A percentile compares a stretch with the other conserved stretches of the same genome.
Conservation (phyloP, 2,797 vertebrate species). For the Gallirallus australis region DNA sequence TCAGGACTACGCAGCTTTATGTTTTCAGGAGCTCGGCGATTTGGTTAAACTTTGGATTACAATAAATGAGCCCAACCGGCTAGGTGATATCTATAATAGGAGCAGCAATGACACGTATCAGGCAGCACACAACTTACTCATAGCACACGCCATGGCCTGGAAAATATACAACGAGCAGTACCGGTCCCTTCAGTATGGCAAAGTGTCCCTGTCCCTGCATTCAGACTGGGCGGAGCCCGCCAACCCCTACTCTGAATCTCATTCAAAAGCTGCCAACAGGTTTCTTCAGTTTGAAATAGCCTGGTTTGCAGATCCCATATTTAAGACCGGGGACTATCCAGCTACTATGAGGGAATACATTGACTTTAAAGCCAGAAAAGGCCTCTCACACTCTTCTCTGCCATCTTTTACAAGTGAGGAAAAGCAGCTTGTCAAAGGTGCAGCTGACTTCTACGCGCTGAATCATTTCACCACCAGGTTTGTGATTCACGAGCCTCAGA, state of each 20-base stretch:
- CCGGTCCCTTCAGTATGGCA: conserved; percentile 76
- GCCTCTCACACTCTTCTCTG: conserved; percentile 76
- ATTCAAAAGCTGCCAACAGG: conserved; percentile 82
- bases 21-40: conserved; percentile 88
- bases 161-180: conserved; percentile 82
- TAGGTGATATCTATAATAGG: conserved; percentile 82
- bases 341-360: conserved; percentile 83
- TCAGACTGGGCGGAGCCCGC: conserved; percentile 94
- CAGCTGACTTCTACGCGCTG: conserved; percentile 90
- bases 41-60: conserved; percentile 94
- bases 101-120: conserved; percentile 79
- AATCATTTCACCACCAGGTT: conserved; percentile 96
- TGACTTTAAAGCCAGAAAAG: conserved; percentile 66
- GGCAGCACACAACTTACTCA: conserved; percentile 88
- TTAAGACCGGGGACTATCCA: conserved; percentile 86
- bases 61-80: conserved; percentile 93
- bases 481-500: conserved; percentile 79
- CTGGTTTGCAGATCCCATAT: conserved; percentile 91
- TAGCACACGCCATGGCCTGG: conserved; percentile 92
- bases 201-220: conserved; percentile 91
- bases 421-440: conserved; percentile 82
- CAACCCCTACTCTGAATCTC: conserved; percentile 87
- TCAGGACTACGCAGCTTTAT: conserved; percentile 86
- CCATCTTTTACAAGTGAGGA: conserved; percentile 85
- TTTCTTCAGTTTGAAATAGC: conserved; percentile 92